A percentile compares a stretch with the other conserved stretches of the same genome.
Evolutionary conservation across 2,113 vertebrate genomes (phyloP).

Genomic region (Neodontobutis hainanensis): DNA sequence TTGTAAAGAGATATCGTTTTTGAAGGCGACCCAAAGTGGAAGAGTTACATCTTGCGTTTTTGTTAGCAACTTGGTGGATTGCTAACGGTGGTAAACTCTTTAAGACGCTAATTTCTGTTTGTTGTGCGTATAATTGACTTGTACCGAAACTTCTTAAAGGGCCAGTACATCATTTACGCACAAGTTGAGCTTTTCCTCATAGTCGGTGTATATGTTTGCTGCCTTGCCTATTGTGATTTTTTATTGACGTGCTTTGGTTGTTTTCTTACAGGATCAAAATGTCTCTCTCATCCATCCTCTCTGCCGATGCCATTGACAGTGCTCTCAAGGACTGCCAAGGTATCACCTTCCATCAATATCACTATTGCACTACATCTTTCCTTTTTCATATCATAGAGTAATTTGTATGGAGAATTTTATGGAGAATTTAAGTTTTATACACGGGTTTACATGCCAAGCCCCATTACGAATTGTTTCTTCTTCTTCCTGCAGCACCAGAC

Average conservation of each 20-base stretch:
- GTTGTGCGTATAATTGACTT: not conserved
- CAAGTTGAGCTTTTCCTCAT: constrained; percentile 20
- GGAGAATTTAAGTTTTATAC: not conserved
- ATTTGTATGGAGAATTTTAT: not conserved
- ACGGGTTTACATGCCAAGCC: not conserved
- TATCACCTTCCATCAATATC: constrained; percentile 73
- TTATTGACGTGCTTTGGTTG: constrained; percentile 69
- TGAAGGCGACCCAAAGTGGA: not conserved
- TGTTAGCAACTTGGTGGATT: not conserved
- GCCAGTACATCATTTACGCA: not conserved
- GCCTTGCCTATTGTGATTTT: constrained; percentile 29
- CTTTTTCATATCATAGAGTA: not conserved
- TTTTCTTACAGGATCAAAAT: constrained; percentile 84
- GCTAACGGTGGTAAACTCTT: not conserved
- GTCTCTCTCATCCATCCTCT: constrained; percentile 91
- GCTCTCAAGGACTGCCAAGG: constrained; percentile 98
- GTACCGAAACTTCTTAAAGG: not conserved
- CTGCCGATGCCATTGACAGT: constrained; percentile 88
- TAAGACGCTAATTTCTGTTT: not conserved
- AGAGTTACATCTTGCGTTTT: not conserved
- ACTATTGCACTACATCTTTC: constrained; percentile 45
- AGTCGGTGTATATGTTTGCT: constrained; percentile 8
- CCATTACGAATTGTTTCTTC: not conserved
- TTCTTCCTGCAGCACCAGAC: constrained; percentile 84
- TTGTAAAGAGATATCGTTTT: not conserved